Evolutionary conservation across 2,888 invertebrate genomes (phyloP), one percentile per base, ranked within the genome.

Genomic region (Anorthoa munda): DNA sequence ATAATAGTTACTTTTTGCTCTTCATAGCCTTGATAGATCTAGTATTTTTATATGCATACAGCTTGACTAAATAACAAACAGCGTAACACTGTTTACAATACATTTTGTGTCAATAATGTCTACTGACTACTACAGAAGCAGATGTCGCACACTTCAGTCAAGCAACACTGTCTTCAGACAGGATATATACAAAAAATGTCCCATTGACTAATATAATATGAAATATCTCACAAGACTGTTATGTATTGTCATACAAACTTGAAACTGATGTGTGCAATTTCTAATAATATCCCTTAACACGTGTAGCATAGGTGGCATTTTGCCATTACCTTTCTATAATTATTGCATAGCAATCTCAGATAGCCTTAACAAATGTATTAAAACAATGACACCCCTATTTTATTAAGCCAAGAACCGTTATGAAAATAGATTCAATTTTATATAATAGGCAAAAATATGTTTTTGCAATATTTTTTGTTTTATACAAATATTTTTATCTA

Each of bases 271-370:
- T 23, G 77, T 9, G 17, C 51, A 21, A n/a, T 13, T 18, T 65
- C 53, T 65, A 65, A 61, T 45, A 69, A 78, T 75, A 66, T 39
- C 31, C 18, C 4, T 59, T 50, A 63, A 61, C 56, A 46, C 2
- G 12, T 61, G 26, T 72, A 64, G 45, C 23, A 23, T 55, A 55
- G 46, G 39, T 78, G 79, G 68, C 68, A 72, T 56, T 31, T 51
- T 69, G 75, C 68, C 71, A 69, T 56, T 46, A 12, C 48, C 66
- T 58, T 61, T 58, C 21, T 69, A 60, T 13, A 13, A 71, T 66
- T 60, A 48, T 60, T 72, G 26, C 56, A 51, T 67, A 1, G 51
- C 67, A 79, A 75, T 79, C 75, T 72, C 68, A 75, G 13, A 23
- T 75, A 67, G 68, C 31, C n/a, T 64, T 26, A n/a, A n/a, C 64